These are phyloP conservation scores for Reticulitermes lucifugus DNA, from an alignment of 2,888 invertebrate genomes.

Conservation along the genomic window DNA sequence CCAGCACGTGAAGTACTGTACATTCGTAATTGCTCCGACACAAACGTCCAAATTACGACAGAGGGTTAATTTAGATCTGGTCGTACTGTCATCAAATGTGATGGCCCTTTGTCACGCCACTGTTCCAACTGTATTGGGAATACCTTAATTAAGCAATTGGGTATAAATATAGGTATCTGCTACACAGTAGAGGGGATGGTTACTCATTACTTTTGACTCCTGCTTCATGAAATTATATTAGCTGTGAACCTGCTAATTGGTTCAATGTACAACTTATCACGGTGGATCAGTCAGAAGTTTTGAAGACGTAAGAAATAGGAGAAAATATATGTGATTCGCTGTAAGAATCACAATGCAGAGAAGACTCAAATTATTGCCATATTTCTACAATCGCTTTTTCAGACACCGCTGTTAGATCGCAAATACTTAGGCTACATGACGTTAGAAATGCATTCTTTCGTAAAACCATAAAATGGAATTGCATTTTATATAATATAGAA, in stretches of 20 bases:
- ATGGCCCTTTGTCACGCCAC: conserved; percentile 32
- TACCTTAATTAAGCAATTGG: conserved; percentile 15
- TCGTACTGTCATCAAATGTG: conserved; percentile 31
- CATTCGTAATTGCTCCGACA: conserved; percentile 14
- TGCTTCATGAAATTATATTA: background rate
- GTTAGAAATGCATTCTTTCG: no score
- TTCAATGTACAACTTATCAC: background rate
- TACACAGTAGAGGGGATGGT: background rate
- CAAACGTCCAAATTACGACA: conserved; percentile 22
- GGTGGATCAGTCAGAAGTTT: background rate
- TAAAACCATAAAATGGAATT: no score
- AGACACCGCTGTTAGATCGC: no score
- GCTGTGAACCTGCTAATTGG: conserved; percentile 21
- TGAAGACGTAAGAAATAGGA: background rate
- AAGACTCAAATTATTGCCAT: no score
- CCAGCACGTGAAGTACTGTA: background rate
- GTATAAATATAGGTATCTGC: background rate
- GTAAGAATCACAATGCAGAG: no score
- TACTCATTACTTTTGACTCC: background rate
- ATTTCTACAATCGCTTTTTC: no score
- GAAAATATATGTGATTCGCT: no score
- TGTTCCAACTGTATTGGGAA: conserved; percentile 7
- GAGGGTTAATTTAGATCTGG: conserved; percentile 29
- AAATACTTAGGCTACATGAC: no score
- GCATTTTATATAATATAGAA: no score